Evolutionary conservation across 2,113 vertebrate genomes (phyloP), one percentile per base, ranked within the genome.

Genomic region (Heterotis niloticus): DNA sequence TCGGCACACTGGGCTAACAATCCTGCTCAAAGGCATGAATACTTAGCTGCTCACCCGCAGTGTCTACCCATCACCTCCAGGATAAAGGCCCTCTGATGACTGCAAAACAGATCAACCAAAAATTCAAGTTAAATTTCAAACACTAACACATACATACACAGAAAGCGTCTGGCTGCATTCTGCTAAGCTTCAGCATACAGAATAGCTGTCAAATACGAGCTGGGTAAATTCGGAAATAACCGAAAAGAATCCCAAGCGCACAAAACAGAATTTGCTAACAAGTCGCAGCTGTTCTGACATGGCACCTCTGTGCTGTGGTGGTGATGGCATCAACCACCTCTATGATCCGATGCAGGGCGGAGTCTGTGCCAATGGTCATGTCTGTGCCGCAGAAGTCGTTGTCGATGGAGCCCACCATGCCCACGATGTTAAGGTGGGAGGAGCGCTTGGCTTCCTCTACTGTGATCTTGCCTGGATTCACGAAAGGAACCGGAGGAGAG

Each of bases 341-440:
- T 11, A 96, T 95, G 85, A 99, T 99, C 17, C 97, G 93, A 86
- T 99, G 97, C 75, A 99, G 90, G n/a, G 97, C 97, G 0, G 96
- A 98, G 87, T 98, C 96, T 0, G 96, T 97, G 78, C 97, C 97
- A 0, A 99, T 98, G 84, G 97, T 99, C 97, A 99, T 99, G 86
- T 99, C 97, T 0, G 97, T 99, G 76, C 97, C 97, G 0, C 97
- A 98, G 91, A 99, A 99, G 86, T 99, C 97, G 0, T 99, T 99
- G 89, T 99, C 97, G 20, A 99, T 99, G 62, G 97, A 98, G 51
- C 97, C 97, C 79, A 98, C 97, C 90, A 98, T 89, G 12, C 97
- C 97, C 80, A 98, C 96, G 0, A 99, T 98, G 83, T 98, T 98
- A n/a, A 99, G 92, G 87, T 88, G 84, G 62, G 91, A 94, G 5